These are phyloP conservation scores for Microdon myrmicae DNA, from an alignment of 2,888 invertebrate species.

Conservation along the genomic window DNA sequence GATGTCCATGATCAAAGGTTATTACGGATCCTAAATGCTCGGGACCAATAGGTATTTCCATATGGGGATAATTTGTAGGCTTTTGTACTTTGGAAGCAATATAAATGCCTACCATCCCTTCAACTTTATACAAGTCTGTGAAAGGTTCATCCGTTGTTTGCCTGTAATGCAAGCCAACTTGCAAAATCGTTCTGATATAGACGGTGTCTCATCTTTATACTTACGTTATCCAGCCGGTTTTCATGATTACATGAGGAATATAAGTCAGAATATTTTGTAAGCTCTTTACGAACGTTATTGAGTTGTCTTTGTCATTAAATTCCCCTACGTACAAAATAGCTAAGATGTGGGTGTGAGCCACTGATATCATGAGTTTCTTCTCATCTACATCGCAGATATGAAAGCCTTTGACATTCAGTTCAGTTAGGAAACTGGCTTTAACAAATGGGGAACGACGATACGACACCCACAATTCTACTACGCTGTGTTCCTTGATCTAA, in stretches of 20 bases:
- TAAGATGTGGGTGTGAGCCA: conserved; percentile 77
- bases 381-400: conserved; percentile 87
- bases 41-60: conserved; percentile 70
- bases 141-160: conserved; percentile 83
- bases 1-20: conserved; percentile 86
- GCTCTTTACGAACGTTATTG: conserved; percentile 80
- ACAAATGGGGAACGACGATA: conserved; percentile 78
- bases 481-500: conserved; percentile 61
- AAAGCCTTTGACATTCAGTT: conserved; percentile 72
- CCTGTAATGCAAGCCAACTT: conserved; percentile 67
- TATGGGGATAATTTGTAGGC: conserved; percentile 54
- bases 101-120: conserved; percentile 87
- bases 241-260: conserved; percentile 84
- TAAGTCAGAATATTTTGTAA: conserved; percentile 84
- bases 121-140: conserved; percentile 87
- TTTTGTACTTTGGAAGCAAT: conserved; percentile 82
- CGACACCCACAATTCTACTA: conserved; percentile 78
- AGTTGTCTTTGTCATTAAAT: conserved; percentile 71
- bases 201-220: no score
- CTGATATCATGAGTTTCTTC: conserved; percentile 82
- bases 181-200: neutral
- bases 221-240: conserved; percentile 85
- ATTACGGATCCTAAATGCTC: conserved; percentile 83
- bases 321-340: conserved; percentile 87
- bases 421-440: conserved; percentile 80